Base-by-base conservation (phyloP, 2,888 invertebrate genomes). In the Galerucella nymphaeae region DNA sequence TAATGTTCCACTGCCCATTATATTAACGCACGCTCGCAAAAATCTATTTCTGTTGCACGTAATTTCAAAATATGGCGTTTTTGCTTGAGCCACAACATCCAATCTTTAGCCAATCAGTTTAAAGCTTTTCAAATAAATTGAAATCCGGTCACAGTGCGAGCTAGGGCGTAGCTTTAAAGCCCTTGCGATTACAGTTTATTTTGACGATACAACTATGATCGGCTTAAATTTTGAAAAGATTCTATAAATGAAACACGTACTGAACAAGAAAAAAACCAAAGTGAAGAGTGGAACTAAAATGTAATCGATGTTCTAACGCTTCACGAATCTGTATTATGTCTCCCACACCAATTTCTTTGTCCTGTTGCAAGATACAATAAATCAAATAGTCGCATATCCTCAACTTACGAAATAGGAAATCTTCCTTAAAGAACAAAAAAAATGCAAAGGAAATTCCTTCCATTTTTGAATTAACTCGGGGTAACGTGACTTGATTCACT, bases 1-100 rank as follows among this genome's bases (percentile, higher is more conserved):
- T n/a, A n/a, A 63, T 63, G 64, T 68, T 58, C 41, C 42, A 59
- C 18, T 58, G 59, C 64, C 64, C 59, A 72, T 72, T 72, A 68
- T 59, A 57, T 63, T 55, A 72, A 57, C 53, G 45, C 59, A 68
- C 68, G 61, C 68, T 61, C 50, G 61, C 48, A 68, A 68, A 68
- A 45, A 61, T 50, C 13, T 53, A n/a, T 50, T 14, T 50, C n/a
- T 50, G 4, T 16, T 4, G 50, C n/a, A 50, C 16, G 8, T 50
- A n/a, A 13, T 5, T 2, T 45, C 42, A 45, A 45, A 45, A 45
- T 45, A 45, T 45, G 42, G 42, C 42, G 42, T 45, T 30, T 30
- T 30, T 8, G 8, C 30, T 30, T 30, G 8, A 8, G 8, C 30
- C 30, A 6, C 6, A 30, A 30, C 30, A 30, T 30, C 8, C 30